Base-by-base conservation (phyloP, 1,140 invertebrate species). In the Lordiphosa clarofinis region DNA sequence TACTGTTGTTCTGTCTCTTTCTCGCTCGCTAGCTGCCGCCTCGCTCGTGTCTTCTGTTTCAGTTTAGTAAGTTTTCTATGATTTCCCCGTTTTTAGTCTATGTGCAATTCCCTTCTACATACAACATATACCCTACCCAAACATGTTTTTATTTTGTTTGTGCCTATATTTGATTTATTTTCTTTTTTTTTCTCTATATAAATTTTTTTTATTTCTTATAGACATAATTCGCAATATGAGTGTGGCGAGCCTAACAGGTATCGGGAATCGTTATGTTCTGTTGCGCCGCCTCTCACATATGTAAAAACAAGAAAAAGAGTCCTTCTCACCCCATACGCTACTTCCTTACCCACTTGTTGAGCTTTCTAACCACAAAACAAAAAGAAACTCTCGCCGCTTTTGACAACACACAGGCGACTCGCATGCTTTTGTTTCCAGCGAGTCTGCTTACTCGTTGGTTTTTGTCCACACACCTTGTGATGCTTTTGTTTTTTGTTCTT, bases 141-240 rank as follows among this genome's bases (percentile, higher is more conserved):
- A 49, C 5, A 11, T 15, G 35, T 37, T 21, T 66, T 38, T 57
- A 49, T 69, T 35, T 61, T 33, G 36, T 33, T 43, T 40, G 21
- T 24, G 21, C 21, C 21, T 24, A 24, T 33, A 50, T 33, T 50
- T 50, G 19, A 19, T 64, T 56, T 33, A 24, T 15, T 37, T 56
- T 56, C 12, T 56, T 37, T 56, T 52, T 63, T 78, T 86, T 67
- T 66, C 44, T 66, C 52, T 64, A 46, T 65, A 54, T 67, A 56
- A 70, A 81, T 88, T 78, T 73, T 84, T 78, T 56, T 78, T 69
- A 72, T 87, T 81, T 87, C 86, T 88, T 88, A 79, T 88, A 88
- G 87, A 87, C 64, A 82, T 88, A 74, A 88, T 88, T 73, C 87
- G 87, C 71, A 88, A 87, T 74, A 88, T 87, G 76, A 88, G 87